phyloP scores from a whole-genome alignment of 2,888 invertebrate genomes.

The Cephus sareptanus region DNA sequence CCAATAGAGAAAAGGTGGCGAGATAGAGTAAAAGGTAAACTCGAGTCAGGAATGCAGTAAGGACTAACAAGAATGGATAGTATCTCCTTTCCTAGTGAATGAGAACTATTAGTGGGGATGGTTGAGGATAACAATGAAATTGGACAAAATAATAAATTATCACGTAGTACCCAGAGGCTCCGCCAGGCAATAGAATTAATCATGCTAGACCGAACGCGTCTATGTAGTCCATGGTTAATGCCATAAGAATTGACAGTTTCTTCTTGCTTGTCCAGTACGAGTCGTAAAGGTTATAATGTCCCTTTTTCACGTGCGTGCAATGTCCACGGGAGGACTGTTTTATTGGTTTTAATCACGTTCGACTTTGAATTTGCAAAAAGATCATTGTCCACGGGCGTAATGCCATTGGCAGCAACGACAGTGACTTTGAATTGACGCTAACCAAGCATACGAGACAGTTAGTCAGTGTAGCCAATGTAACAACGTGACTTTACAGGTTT shows the following conservation, averaged over 20 bases:
- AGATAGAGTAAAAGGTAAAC: not conserved
- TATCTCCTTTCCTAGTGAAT: constrained; percentile 39
- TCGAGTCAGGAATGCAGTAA: not conserved
- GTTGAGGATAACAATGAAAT: constrained; percentile 44
- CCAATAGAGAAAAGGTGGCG: not conserved
- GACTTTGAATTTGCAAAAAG: not conserved
- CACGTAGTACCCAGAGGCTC: not conserved
- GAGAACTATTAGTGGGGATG: constrained; percentile 46
- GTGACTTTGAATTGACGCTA: not conserved
- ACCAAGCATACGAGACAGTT: not conserved
- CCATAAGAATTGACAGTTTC: not conserved
- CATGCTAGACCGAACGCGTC: constrained; percentile 34
- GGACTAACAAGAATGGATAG: constrained; percentile 46
- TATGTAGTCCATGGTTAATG: not conserved
- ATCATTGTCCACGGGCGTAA: not conserved
- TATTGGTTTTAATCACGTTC: not conserved
- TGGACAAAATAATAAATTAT: constrained; percentile 50
- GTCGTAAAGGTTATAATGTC: not conserved
- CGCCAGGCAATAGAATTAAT: constrained; percentile 54
- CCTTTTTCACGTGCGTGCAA: constrained; percentile 5
- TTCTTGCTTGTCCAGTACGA: not conserved
- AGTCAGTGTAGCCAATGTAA: constrained; percentile 45
- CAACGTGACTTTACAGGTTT: constrained; percentile 53
- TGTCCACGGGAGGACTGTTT: not conserved
- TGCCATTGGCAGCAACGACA: not conserved